Conservation (phyloP, 2,888 invertebrate genomes). For the Nipponacmea schrenckii region DNA sequence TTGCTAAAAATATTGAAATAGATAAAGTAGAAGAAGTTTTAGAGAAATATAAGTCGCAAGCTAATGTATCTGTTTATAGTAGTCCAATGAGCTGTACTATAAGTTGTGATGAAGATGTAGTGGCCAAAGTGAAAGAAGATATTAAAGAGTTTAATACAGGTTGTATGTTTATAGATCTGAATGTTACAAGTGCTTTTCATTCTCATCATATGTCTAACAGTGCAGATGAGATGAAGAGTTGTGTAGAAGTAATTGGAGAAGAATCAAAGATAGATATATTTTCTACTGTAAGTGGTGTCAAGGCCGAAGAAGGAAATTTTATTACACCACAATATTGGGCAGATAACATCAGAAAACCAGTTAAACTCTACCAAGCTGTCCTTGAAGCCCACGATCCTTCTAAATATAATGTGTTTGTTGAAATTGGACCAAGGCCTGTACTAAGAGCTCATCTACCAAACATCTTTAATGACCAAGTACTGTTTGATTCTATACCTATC, state of each 20-base stretch:
- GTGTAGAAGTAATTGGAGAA: constrained; percentile 24
- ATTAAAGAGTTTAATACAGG: constrained; percentile 19
- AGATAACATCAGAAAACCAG: constrained; percentile 38
- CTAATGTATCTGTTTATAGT: constrained; percentile 36
- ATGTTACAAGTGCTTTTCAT: constrained; percentile 51
- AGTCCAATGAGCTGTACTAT: constrained; percentile 37
- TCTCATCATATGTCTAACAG: constrained; percentile 37
- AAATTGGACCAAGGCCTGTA: constrained; percentile 48
- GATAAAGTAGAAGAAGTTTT: constrained; percentile 26
- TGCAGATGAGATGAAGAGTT: constrained; percentile 20
- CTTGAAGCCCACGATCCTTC: constrained; percentile 13
- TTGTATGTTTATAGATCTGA: constrained; percentile 33
- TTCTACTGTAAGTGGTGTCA: constrained; percentile 43
- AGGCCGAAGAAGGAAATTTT: constrained; percentile 24
- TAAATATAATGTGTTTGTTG: constrained; percentile 36
- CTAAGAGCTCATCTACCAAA: constrained; percentile 31
- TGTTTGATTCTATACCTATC: neutral
- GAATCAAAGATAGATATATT: constrained; percentile 21
- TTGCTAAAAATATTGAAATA: constrained; percentile 30
- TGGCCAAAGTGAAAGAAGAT: constrained; percentile 26
- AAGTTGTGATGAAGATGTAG: constrained; percentile 30
- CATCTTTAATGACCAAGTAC: constrained; percentile 20
- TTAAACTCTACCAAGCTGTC: constrained; percentile 32
- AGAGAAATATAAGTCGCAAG: constrained; percentile 15
- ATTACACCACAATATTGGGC: constrained; percentile 38